Evolutionary conservation across 2,888 invertebrate species (phyloP), one percentile per base, ranked within the genome.

Genomic region (Pheosia tremula): DNA sequence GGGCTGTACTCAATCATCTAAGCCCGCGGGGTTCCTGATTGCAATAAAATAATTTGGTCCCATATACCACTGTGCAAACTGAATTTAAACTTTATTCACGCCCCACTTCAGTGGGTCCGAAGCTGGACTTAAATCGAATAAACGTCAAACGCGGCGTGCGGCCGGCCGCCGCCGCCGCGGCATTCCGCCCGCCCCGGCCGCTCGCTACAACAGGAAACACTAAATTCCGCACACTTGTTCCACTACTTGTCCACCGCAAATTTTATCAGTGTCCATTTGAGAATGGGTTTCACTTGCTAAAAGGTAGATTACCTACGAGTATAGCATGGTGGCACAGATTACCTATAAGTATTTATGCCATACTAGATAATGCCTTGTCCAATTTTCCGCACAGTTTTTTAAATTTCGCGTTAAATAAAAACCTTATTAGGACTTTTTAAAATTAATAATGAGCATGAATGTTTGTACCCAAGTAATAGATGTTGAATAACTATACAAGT

Each of bases 101-200:
- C 76, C 80, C 74, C 82, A 81, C 81, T 88, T 83, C 78, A 77
- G 76, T 74, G 74, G 84, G 85, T 82, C 67, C 75, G 78, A 71
- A 77, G 78, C 71, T 66, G 81, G 84, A 81, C 85, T 86, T 85
- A 87, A 90, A 89, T 88, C 85, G 87, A 90, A 90, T 91, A 85
- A 89, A 87, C 83, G 89, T 90, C 89, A 89, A 82, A 87, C 83
- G 85, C 80, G 84, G 85, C 76, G 75, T 59, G 53, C 47, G 59
- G 68, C 64, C 66, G 71, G 24, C 24, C 75, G 67, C 69, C 63
- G 24, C 24, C 75, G 67, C 69, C 63, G 58, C 60, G 65, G 71
- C 72, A 77, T 75, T 62, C 68, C 66, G 66, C 59, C 59, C 75
- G 62, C 69, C 64, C 64, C 58, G 60, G 50, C 60, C 57, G 69